Evolutionary conservation across 2,113 vertebrate species (phyloP), one percentile per base, ranked within the genome.

Genomic region (Percopsis transmontana): DNA sequence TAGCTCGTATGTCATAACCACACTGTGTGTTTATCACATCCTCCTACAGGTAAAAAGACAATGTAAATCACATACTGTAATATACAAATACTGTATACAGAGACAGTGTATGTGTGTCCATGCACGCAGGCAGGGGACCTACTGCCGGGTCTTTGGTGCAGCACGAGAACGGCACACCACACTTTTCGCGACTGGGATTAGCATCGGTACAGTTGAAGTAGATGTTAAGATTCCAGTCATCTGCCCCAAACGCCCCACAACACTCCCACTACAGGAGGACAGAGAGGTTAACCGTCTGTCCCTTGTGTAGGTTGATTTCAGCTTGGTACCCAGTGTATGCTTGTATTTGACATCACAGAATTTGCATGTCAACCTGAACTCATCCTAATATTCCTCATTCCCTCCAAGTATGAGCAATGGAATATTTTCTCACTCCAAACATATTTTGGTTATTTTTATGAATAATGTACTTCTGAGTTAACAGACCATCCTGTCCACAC

Each of bases 21-120:
- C 97, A 99, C 81, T 99, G 97, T 65, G 96, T 98, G 89, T 99
- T 98, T 85, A 98, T 98, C 60, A 99, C 97, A 60, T 98, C 97
- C 90, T 98, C 97, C 97, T 99, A 69, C 3, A 76, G 75, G 85
- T 72, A 50, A 14, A 73, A 52, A 54, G 65, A 40, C 15, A 63
- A 60, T 12, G 11, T 14, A 16, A 45, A 8, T 19, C 19, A 51
- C 0, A 5, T n/a, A 62, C 13, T 14, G 56, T 48, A 72, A 0
- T 33, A 15, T 18, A n/a, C 38, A 24, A 40, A 3, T 2, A 10
- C 13, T 8, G 42, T 15, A 16, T 44, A 12, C 15, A 20, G 23
- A 33, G 60, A 48, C 20, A 27, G 20, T 61, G 42, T 61, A 20
- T 47, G 20, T 27, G 42, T 16, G 58, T 61, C 0, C 24, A 50